A percentile compares a stretch with the other conserved stretches of the same genome.
Conservation (phyloP, 2,888 invertebrate species). For the Onchidella celtica region DNA sequence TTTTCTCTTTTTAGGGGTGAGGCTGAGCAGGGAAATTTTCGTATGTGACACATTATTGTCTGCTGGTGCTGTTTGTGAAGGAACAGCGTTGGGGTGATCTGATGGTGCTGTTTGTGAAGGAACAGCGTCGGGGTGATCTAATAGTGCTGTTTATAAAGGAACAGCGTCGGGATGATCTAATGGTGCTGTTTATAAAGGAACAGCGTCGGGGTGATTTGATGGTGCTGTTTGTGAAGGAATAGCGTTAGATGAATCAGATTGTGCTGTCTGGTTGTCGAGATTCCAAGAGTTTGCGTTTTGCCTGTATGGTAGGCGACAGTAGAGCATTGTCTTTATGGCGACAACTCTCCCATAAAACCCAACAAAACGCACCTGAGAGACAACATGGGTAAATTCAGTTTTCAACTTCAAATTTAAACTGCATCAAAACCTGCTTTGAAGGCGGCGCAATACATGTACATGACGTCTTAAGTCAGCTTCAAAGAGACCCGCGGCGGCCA, state of each 20-base stretch:
- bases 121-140: too few species aligned
- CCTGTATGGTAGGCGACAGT: neutral
- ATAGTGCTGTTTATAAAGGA: too few species aligned
- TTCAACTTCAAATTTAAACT: neutral
- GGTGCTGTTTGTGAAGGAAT: too few species aligned
- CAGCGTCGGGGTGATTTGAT: too few species aligned
- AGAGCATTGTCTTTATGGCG: neutral
- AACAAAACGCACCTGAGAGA: neutral
- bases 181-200: too few species aligned
- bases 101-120: too few species aligned
- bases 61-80: too few species aligned
- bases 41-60: too few species aligned
- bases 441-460: neutral
- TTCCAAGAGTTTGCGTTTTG: neutral
- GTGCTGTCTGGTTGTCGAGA: neutral
- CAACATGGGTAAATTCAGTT: neutral
- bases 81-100: too few species aligned
- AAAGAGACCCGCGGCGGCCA: neutral
- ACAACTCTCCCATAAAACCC: neutral
- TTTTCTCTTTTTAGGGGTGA: too few species aligned
- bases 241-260: neutral
- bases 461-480: neutral
- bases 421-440: neutral
- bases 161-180: too few species aligned
- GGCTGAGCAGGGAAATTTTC: too few species aligned